Conservation (phyloP, 2,888 invertebrate species). For the Brachylomia viminalis region DNA sequence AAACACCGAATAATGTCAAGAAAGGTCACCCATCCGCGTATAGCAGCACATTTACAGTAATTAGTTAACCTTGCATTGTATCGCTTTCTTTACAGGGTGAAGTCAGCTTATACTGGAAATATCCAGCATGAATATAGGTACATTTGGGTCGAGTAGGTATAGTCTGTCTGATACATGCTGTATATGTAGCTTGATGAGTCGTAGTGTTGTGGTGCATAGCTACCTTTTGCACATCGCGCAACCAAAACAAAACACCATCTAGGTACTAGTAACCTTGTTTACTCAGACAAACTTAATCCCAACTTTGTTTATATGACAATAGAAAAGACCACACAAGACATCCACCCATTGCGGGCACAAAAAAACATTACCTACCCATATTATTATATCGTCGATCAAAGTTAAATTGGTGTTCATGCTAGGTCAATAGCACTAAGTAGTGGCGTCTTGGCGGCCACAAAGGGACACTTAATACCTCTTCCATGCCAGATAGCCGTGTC, state of each 20-base stretch:
- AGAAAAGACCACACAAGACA: background rate
- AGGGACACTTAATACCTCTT: conserved; percentile 65
- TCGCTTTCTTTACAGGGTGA: no score
- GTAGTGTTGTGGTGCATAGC: no score
- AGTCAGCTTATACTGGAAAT: background rate
- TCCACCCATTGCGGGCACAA: background rate
- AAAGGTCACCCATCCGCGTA: background rate
- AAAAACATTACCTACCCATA: background rate
- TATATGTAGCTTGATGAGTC: background rate
- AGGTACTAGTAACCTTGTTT: background rate
- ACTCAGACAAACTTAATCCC: background rate
- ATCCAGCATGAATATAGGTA: background rate
- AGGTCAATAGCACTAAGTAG: conserved; percentile 46
- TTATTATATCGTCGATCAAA: conserved; percentile 1
- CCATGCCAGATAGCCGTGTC: conserved; percentile 54
- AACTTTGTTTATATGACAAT: background rate
- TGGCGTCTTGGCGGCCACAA: conserved; percentile 56
- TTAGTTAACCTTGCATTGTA: background rate
- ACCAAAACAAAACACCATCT: background rate
- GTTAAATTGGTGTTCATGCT: conserved; percentile 6
- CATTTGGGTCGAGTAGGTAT: background rate
- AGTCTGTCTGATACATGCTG: background rate
- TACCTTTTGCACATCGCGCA: background rate
- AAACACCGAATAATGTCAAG: background rate
- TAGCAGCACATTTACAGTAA: background rate